Conservation (phyloP, 2,113 vertebrate species). For the Irena cyanogastra region DNA sequence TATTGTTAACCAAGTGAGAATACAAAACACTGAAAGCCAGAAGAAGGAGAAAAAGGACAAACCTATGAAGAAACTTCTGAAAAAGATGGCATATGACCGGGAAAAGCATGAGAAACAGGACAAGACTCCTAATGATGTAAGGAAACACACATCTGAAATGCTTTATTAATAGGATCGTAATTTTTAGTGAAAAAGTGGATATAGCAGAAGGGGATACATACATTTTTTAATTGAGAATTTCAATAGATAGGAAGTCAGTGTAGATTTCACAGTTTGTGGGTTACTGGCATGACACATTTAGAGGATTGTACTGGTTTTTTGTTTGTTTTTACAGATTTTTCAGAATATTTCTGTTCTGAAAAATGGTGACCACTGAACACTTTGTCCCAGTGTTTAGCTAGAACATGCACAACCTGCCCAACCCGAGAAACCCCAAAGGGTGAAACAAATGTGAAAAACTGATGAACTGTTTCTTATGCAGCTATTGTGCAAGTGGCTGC, state of each 20-base stretch:
- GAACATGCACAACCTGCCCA: neutral
- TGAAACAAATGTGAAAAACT: neutral
- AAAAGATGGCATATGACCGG: conserved; percentile 91
- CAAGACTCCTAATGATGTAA: conserved; percentile 76
- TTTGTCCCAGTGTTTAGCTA: neutral
- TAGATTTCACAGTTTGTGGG: neutral
- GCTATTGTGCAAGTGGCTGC: neutral
- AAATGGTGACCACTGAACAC: neutral
- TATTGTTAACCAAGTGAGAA: conserved; percentile 90
- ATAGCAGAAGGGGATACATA: neutral
- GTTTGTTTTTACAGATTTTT: neutral
- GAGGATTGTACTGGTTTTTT: neutral
- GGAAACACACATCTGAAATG: neutral
- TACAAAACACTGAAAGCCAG: conserved; percentile 85
- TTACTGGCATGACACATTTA: neutral
- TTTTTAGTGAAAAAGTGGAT: neutral
- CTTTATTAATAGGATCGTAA: neutral
- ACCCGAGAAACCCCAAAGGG: neutral
- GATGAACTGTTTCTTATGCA: neutral
- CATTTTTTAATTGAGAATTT: neutral
- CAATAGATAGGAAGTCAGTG: neutral
- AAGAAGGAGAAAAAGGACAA: conserved; percentile 83
- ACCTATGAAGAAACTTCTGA: conserved; percentile 88
- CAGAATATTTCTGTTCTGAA: neutral
- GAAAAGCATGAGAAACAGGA: conserved; percentile 82